Base-by-base conservation (phyloP, 1,140 invertebrate species). In the Mycetomoellerius zeteki region DNA sequence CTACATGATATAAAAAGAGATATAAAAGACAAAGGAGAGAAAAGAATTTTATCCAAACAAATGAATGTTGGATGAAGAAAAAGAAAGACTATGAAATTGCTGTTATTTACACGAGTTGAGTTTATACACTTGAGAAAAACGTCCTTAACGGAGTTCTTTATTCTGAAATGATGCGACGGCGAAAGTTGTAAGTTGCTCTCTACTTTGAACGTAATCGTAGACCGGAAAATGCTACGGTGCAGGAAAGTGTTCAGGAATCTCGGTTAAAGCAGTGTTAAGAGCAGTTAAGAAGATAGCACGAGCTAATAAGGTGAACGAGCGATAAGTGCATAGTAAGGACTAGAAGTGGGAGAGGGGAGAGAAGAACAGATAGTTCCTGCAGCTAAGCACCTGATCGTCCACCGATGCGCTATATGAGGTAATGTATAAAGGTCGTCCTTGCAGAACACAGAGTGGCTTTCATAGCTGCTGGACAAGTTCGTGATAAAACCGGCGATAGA, bases 291-390 rank as follows among this genome's bases (percentile, higher is more conserved):
- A 85, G 73, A 85, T 78, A 85, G 73, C 47, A 72, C 76, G 16
- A 81, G 52, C 64, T 78, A 86, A 86, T 86, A 80, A 86, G 82
- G 85, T 43, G 62, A 76, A 86, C 64, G 76, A 86, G 75, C 75
- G 85, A 86, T 86, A 85, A 85, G 87, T 89, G 78, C 81, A 86
- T 80, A 81, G 86, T 43, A 62, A 50, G 30, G 27, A 37, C 7
- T 16, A 19, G 33, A 37, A 21, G 21, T 3, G 56, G 24, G 24
- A 1, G 16, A 14, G 10, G 8, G 56, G 7, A n/a, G 54, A 56
- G 54, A n/a, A 10, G 47, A 30, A 58, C 52, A 47, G 19, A 14
- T 60, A 60, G 80, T 82, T 24, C 12, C 7, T 43, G 24, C 47
- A 54, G 54, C 37, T 30, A 58, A 82, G 50, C 58, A 54, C 60